A percentile compares a stretch with the other conserved stretches of the same genome.
Conservation (phyloP, 2,113 vertebrate genomes). For the Aplodontia rufa region DNA sequence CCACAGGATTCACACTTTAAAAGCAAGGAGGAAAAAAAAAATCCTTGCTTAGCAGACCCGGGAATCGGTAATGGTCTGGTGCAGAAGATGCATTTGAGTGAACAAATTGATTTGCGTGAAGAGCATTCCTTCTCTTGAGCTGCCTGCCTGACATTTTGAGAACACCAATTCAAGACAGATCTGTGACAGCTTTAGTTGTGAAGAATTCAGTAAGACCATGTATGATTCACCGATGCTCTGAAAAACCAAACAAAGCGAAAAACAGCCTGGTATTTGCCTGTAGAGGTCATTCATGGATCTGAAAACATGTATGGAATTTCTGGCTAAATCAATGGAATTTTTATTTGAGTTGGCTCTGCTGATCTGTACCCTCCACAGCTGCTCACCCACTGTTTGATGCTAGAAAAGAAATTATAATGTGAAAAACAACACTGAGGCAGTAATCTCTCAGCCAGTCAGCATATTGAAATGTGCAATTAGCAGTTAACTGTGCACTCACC, state of each 20-base stretch:
- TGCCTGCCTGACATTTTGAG: conserved; percentile 16
- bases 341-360: neutral
- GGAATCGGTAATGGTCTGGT: neutral
- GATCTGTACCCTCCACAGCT: neutral
- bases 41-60: neutral
- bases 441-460: neutral
- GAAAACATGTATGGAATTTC: neutral
- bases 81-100: neutral
- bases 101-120: conserved; percentile 15
- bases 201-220: neutral
- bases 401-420: neutral
- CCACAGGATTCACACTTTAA: neutral
- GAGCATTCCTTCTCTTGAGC: neutral
- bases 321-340: neutral
- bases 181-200: neutral
- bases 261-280: neutral
- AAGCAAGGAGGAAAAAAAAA: neutral
- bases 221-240: neutral
- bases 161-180: neutral
- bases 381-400: neutral
- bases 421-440: neutral
- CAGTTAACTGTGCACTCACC: neutral
- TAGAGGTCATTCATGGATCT: neutral
- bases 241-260: neutral
- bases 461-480: neutral